Percentiles rank a stretch among this genome's conserved stretches.
phyloP scores from a whole-genome alignment of 2,888 invertebrate genomes.

The Luffia ferchaultella region DNA sequence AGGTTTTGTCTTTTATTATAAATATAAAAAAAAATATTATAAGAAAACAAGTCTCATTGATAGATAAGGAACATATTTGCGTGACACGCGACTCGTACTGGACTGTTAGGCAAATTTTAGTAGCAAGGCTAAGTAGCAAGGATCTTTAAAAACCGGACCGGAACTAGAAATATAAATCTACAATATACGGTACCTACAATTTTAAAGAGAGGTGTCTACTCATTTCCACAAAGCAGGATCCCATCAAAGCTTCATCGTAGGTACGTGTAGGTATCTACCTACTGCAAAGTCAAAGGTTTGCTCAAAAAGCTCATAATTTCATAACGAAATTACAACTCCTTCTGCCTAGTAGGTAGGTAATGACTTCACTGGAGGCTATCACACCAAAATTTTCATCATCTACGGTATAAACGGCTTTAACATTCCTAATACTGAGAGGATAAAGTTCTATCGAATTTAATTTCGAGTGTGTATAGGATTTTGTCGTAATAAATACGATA shows the following conservation, averaged over 20 bases:
- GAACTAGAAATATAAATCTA: too few species aligned
- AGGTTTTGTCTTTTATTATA: too few species aligned
- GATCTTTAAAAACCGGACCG: too few species aligned
- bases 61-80: too few species aligned
- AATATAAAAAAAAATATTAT: too few species aligned
- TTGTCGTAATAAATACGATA: constrained; percentile 30
- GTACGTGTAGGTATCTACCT: constrained; percentile 18
- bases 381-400: constrained; percentile 54
- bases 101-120: too few species aligned
- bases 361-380: constrained; percentile 37
- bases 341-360: constrained; percentile 53
- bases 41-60: too few species aligned
- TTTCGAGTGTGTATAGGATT: constrained; percentile 25
- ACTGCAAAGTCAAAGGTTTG: constrained; percentile 47
- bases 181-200: too few species aligned
- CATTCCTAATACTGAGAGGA: constrained; percentile 11
- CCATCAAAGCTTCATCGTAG: constrained; percentile 25
- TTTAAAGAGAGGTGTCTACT: too few species aligned
- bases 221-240: background rate
- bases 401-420: constrained; percentile 30
- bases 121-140: too few species aligned
- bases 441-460: constrained; percentile 26
- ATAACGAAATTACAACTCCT: constrained; percentile 57
- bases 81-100: too few species aligned
- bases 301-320: too few species aligned